These are phyloP conservation scores for Chionoecetes opilio DNA, from an alignment of 1,140 invertebrate species.

Conservation along the genomic window DNA sequence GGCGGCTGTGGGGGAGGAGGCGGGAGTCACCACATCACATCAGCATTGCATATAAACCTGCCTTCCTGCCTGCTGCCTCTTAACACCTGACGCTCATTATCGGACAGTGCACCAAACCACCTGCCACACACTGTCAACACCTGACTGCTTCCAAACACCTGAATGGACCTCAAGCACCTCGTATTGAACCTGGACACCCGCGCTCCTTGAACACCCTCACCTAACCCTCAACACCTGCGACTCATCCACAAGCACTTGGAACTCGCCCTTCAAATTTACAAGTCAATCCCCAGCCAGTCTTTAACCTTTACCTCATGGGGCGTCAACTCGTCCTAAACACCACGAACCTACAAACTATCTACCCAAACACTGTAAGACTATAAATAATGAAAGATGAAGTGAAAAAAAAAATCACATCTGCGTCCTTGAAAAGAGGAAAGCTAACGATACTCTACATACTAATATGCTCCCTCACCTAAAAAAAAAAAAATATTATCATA, in stretches of 20 bases:
- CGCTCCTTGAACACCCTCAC: not conserved
- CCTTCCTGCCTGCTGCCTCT: not conserved
- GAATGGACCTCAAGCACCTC: not conserved
- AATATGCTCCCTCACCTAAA: too few species aligned
- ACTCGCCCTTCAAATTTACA: not conserved
- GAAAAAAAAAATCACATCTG: too few species aligned
- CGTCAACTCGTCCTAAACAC: too few species aligned
- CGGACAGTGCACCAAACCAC: not conserved
- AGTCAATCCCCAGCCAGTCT: too few species aligned
- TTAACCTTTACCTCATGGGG: too few species aligned
- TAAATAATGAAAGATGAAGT: too few species aligned
- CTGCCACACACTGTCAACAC: too few species aligned
- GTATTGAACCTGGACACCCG: not conserved
- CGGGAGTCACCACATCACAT: not conserved
- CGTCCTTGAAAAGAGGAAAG: too few species aligned
- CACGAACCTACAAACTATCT: too few species aligned
- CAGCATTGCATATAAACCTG: not conserved
- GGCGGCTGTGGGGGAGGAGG: slow-evolving; percentile 63
- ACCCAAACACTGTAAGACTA: too few species aligned
- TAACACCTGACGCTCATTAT: not conserved
- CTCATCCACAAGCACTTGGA: not conserved
- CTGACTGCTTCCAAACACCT: not conserved
- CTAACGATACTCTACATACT: too few species aligned
- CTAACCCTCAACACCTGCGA: not conserved
- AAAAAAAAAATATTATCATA: too few species aligned